Evolutionary conservation across 2,797 vertebrate genomes (phyloP), one percentile per base, ranked within the genome.

Genomic region (Ispidina lecontei): DNA sequence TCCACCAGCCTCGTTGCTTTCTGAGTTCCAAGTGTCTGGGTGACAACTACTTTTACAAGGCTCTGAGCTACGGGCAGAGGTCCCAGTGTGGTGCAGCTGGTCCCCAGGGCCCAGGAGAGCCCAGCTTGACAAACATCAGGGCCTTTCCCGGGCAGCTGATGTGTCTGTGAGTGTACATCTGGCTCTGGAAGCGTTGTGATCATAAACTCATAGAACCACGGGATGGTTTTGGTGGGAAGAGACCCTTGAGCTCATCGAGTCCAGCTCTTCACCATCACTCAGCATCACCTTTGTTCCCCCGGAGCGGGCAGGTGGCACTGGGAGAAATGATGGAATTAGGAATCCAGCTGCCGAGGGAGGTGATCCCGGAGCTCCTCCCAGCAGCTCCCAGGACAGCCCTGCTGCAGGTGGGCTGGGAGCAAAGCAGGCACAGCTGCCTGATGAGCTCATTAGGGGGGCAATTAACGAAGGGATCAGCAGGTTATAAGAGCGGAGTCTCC

Each of bases 41-140:
- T 25, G 60, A 22, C 55, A 83, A 67, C 63, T 8, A 4, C 5
- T 16, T 26, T 23, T 21, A 8, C 33, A 7, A 71, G 44, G 59
- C 54, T 29, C 58, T 23, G 49, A 62, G 25, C 26, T 17, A 8
- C 0, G 0, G 1, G 0, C 2, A 28, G 35, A 65, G 51, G 26
- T 12, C 47, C n/a, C 7, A 2, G 0, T 2, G 65, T 2, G 25
- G 16, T 9, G 23, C 23, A 62, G 28, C 54, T 52, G 14, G 25
- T 47, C 70, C 19, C 25, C 26, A 77, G 44, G 54, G 72, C 44
- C 21, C 3, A 2, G 0, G 4, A 9, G 54, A 71, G 5, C 25
- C 37, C 8, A 64, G 22, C 43, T 51, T 44, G 43, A 78, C 21
- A 35, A 33, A 12, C 7, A 64, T n/a, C 49, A 6, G 0, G 1